Evolutionary conservation across 2,113 vertebrate genomes (phyloP).

Genomic region (Notiomystis cincta): DNA sequence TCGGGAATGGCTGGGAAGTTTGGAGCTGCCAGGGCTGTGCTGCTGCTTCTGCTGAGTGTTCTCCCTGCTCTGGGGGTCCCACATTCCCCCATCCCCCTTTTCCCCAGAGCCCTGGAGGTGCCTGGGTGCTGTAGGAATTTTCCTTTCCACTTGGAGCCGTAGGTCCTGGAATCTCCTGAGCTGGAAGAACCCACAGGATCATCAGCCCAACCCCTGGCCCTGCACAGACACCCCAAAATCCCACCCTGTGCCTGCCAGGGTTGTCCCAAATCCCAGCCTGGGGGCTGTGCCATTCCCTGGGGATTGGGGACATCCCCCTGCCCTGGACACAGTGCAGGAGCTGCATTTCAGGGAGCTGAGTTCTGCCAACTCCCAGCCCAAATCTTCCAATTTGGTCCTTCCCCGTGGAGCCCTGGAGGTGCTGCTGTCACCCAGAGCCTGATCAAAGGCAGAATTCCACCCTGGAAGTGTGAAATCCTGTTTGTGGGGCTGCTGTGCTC

Average conservation of each 20-base stretch:
- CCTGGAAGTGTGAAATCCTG: background rate
- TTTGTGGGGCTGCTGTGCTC: background rate
- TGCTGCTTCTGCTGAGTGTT: rapidly evolving
- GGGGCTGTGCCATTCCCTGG: background rate
- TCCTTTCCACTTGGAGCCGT: background rate
- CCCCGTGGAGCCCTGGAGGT: rapidly evolving
- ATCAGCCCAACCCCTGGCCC: too few species aligned
- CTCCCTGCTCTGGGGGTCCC: background rate
- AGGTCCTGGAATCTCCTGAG: background rate
- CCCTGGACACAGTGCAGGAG: background rate
- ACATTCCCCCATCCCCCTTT: rapidly evolving
- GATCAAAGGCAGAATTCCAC: background rate
- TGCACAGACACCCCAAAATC: background rate
- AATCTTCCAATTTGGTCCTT: background rate
- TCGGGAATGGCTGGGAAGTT: background rate
- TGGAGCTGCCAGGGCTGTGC: background rate
- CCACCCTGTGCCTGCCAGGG: background rate
- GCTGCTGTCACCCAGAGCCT: background rate
- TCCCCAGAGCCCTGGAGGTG: too few species aligned
- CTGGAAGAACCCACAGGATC: background rate
- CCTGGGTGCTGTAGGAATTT: background rate
- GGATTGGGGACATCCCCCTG: background rate
- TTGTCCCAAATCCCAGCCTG: background rate
- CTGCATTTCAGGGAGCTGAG: background rate
- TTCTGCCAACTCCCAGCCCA: background rate